Evolutionary conservation across 2,888 invertebrate species (phyloP).

Genomic region (Ophraella communa): DNA sequence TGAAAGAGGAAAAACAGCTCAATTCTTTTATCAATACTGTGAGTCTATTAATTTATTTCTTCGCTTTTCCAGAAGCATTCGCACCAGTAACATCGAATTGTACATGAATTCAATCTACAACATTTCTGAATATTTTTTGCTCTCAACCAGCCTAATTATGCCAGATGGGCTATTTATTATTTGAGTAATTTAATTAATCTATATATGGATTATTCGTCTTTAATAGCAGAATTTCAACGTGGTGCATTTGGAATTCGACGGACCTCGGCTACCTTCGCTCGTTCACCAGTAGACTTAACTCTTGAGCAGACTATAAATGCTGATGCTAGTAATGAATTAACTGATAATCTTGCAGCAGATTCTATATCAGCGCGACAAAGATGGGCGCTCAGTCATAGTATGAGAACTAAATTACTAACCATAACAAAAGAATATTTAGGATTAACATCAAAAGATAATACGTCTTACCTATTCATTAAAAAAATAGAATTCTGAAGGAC

Average conservation of each 20-base stretch:
- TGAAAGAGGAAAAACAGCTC: conserved; percentile 23
- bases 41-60: conserved; percentile 17
- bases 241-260: conserved; percentile 42
- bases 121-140: conserved; percentile 7
- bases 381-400: conserved; percentile 25
- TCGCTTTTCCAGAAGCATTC: conserved; percentile 30
- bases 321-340: conserved; percentile 27
- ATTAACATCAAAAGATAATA: conserved; percentile 46
- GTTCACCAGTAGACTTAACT: conserved; percentile 35
- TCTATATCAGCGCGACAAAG: conserved; percentile 18
- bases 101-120: conserved; percentile 10
- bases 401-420: conserved; percentile 24
- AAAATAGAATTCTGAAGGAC: conserved; percentile 34
- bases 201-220: conserved; percentile 6
- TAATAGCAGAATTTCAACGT: conserved; percentile 14
- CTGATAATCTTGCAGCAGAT: conserved; percentile 26
- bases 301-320: conserved; percentile 46
- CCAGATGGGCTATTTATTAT: conserved; percentile 9
- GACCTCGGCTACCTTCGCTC: conserved; percentile 40
- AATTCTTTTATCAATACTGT: conserved; percentile 23
- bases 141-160: conserved; percentile 11
- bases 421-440: conserved; percentile 31
- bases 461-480: conserved; percentile 22
- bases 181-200: conserved; percentile 15
- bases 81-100: conserved; percentile 23